Evolutionary conservation across 2,888 invertebrate genomes (phyloP), one percentile per base, ranked within the genome.

Genomic region (Druceiella hillmani): DNA sequence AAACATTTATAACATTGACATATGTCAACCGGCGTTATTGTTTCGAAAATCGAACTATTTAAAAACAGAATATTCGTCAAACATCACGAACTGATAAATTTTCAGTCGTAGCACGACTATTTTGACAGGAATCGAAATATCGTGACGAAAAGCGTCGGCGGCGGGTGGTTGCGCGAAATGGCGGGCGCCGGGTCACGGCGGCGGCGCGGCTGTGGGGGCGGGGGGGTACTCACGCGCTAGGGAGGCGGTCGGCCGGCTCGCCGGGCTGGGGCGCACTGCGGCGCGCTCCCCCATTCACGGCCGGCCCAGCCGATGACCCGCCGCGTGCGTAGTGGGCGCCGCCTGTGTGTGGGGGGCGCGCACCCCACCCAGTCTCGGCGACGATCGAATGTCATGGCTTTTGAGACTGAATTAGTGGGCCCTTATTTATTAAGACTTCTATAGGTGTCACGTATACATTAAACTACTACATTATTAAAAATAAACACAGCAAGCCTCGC

Each of bases 191-290:
- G 42, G 41, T 42, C 42, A 29, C 36, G 22, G 36, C 36, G 36
- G 41, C 40, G 45, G 39, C 45, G 45, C 42, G 38, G 47, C 38
- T 36, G 33, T 40, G 37, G 36, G 47, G 43, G 40, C 40, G 46
- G 41, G 49, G 44, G 49, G 52, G 50, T 43, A 36, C 33, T 13
- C 13, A 37, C 38, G 39, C 31, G 26, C 39, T 42, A 43, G 48
- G 50, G 50, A 45, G 51, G 50, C 53, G 54, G 55, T 52, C 50
- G 43, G 55, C 55, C 56, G 55, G 51, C 53, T 50, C 49, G 50
- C 44, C 50, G 51, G 50, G 52, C 49, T 54, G 55, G 49, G 49
- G 50, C 50, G 57, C 58, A 54, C 53, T 48, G n/a, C n/a, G n/a
- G n/a, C n/a, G n/a, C n/a, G n/a, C n/a, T n/a, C n/a, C n/a, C n/a